phyloP scores from a whole-genome alignment of 2,797 vertebrate genomes.

The Darevskia nairensis region DNA sequence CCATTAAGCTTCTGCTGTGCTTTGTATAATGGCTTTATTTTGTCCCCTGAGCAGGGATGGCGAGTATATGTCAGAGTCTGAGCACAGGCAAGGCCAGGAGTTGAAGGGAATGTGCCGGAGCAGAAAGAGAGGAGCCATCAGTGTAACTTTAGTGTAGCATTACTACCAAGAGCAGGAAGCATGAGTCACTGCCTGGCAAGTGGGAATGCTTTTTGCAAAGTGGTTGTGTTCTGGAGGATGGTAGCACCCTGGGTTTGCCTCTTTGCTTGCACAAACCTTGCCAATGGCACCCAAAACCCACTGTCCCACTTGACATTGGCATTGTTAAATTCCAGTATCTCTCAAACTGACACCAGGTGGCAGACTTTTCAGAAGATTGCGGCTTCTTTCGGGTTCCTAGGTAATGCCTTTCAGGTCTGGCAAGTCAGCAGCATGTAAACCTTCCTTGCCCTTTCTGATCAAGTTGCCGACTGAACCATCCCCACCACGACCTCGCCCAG shows the following conservation, averaged over 20 bases:
- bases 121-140: neutral
- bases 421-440: neutral
- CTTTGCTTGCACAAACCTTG: too few relatives aligned
- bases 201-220: neutral
- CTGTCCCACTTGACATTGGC: too few relatives aligned
- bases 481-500: too few relatives aligned
- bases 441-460: neutral
- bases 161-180: neutral
- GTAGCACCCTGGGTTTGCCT: too few relatives aligned
- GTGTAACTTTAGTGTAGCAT: neutral
- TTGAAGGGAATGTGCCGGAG: neutral
- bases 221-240: too few relatives aligned
- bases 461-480: neutral
- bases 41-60: neutral
- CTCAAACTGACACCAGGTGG: slow-evolving; percentile 56
- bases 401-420: neutral
- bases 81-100: neutral
- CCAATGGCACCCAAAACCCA: accelerated
- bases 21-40: neutral
- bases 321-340: neutral
- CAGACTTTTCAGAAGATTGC: slow-evolving; percentile 47
- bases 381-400: neutral
- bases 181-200: neutral
- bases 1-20: neutral
- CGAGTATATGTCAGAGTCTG: neutral